Base-by-base conservation (phyloP, 2,888 invertebrate species). In the Euzetes globulus region DNA sequence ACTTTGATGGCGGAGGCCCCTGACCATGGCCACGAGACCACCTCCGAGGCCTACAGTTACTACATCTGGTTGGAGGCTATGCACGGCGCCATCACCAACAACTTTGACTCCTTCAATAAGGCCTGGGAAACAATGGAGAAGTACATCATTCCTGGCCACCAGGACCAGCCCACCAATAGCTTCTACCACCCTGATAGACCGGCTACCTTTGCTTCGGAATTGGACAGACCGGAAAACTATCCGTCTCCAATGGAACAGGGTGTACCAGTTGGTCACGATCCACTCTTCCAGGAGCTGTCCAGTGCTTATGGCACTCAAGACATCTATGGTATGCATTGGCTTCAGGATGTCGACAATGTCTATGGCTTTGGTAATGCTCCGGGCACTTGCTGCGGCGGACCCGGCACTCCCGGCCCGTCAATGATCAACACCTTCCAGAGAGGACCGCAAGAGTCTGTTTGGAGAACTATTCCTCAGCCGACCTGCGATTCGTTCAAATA, bases 251-350 rank as follows among this genome's bases (percentile, higher is more conserved):
- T 55, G 19, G 55, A 55, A 13, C 19, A 19, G 22, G 55, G 55
- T 1, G 55, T 55, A 6, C 55, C n/a, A 2, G 55, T 55, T 17
- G 55, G 55, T 25, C 55, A 55, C 19, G 55, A 55, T 13, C 55
- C 55, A 17, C 55, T 55, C 4, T 11, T n/a, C n/a, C 19, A 55
- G 11, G 55, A 55, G n/a, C 55, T 55, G 9, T 19, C n/a, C 11
- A 25, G 22, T 22, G 55, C 55, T 55, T 55, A 55, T 13, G 55
- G 55, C n/a, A 55, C 55, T 4, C 55, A 11, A 25, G 55, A 55
- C n/a, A 55, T 55, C 22, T 55, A 55, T 55, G 55, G 55, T 55
- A 55, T 55, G 55, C 55, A 55, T 55, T 55, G 55, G 55, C n/a
- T 55, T 3, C 55, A 55, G 19, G 55, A 55, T 13, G 55, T 55